Conservation (phyloP, 35 echinoderm and acorn worm genomes). For the Ptychodera flava region DNA sequence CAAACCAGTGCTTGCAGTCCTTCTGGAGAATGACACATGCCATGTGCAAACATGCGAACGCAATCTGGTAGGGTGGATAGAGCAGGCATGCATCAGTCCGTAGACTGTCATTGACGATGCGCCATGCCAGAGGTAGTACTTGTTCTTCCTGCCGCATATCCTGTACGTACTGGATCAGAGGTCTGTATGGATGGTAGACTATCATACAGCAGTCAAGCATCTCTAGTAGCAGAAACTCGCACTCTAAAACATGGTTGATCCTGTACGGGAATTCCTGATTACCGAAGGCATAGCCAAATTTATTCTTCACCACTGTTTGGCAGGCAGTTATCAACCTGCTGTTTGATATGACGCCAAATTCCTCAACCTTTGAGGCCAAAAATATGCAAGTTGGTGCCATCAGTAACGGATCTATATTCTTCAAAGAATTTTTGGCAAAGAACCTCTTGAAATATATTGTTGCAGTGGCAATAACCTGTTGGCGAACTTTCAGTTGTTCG, state of each 20-base stretch:
- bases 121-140: constrained; percentile 90
- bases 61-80: constrained; percentile 96
- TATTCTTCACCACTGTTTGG: constrained; percentile 82
- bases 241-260: constrained; percentile 77
- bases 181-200: constrained; percentile 94
- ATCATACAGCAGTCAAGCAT: constrained; percentile 96
- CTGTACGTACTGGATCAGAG: constrained; percentile 87
- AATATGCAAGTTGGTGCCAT: constrained; percentile 87
- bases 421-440: constrained; percentile 75
- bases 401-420: constrained; percentile 85
- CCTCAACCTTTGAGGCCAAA: constrained; percentile 88
- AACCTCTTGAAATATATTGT: constrained; percentile 98
- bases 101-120: constrained; percentile 95
- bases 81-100: constrained; percentile 89
- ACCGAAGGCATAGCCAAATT: constrained; percentile 85
- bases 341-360: constrained; percentile 82
- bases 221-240: constrained; percentile 94
- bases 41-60: constrained; percentile 94
- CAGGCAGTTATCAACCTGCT: constrained; percentile 74
- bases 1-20: constrained; percentile 98
- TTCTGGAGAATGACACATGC: constrained; percentile 98
- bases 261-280: constrained; percentile 77
- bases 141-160: constrained; percentile 95
- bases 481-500: constrained; percentile 91
- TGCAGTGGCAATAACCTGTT: constrained; percentile 89